Conservation (phyloP, 2,888 invertebrate genomes). For the Nudaria mundana region DNA sequence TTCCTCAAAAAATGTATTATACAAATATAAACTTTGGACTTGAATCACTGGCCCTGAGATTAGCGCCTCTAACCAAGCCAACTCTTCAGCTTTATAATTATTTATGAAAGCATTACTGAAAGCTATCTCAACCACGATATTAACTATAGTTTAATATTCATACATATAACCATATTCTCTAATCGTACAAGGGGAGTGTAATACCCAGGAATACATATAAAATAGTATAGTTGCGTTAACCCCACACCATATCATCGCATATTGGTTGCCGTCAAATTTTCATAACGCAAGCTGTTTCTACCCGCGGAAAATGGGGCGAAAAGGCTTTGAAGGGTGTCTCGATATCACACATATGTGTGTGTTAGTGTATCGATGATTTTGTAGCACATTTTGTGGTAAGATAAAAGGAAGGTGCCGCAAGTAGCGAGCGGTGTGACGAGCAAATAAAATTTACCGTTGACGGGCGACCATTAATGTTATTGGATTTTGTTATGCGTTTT, state of each 20-base stretch:
- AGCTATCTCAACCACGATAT: constrained; percentile 7
- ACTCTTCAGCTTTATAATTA: neutral
- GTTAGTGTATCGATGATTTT: constrained; percentile 68
- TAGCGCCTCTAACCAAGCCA: no score
- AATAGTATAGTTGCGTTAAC: constrained; percentile 39
- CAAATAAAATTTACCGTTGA: constrained; percentile 30
- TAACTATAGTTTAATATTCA: neutral
- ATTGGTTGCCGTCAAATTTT: constrained; percentile 71
- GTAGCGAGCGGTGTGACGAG: constrained; percentile 26
- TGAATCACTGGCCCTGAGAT: no score
- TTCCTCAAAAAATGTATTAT: no score
- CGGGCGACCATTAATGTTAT: constrained; percentile 22
- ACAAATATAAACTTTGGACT: no score
- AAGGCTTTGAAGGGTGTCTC: constrained; percentile 34
- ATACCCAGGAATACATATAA: constrained; percentile 53
- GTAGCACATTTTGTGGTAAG: constrained; percentile 32
- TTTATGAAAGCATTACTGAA: constrained; percentile 4
- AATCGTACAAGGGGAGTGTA: constrained; percentile 30
- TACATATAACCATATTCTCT: constrained; percentile 14
- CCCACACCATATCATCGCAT: constrained; percentile 67
- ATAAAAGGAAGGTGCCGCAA: constrained; percentile 27
- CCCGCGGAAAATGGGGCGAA: constrained; percentile 64
- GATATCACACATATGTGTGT: constrained; percentile 41
- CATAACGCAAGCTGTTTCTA: constrained; percentile 51
- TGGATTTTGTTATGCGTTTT: constrained; percentile 13